Evolutionary conservation across 1,140 invertebrate genomes (phyloP).

Genomic region (Drosophila kurseongensis): DNA sequence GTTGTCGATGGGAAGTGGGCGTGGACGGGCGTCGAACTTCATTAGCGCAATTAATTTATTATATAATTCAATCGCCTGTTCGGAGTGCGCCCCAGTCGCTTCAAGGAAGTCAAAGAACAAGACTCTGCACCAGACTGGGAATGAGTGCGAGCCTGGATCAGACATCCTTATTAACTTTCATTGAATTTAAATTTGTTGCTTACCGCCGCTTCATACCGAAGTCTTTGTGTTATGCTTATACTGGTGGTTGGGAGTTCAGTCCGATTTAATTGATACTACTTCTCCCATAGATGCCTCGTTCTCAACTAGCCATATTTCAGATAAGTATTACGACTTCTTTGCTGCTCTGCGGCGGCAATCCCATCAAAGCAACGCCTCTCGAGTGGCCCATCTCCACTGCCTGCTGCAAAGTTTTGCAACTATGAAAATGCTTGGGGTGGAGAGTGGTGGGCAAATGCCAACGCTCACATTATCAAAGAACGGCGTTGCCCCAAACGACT

Average conservation of each 20-base stretch:
- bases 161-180: constrained; percentile 80
- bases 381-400: constrained; percentile 58
- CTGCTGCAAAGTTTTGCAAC: constrained; percentile 57
- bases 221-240: neutral
- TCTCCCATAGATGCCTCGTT: too few relatives aligned
- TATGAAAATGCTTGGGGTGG: constrained; percentile 26
- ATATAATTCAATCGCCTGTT: constrained; percentile 71
- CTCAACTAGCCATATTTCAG: constrained; percentile 17
- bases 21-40: constrained; percentile 39
- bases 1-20: constrained; percentile 34
- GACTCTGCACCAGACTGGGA: constrained; percentile 3
- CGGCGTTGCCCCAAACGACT: constrained; percentile 48
- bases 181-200: constrained; percentile 65
- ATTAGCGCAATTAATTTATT: constrained; percentile 76
- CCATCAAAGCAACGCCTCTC: constrained; percentile 64
- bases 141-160: constrained; percentile 11
- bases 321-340: constrained; percentile 42
- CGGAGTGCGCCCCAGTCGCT: neutral
- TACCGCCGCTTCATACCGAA: neutral
- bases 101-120: constrained; percentile 41
- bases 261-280: constrained; percentile 19
- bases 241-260: constrained; percentile 9
- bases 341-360: constrained; percentile 29
- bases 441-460: constrained; percentile 40
- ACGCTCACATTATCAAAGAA: constrained; percentile 51